Evolutionary conservation across 2,888 invertebrate genomes (phyloP).

Genomic region (Acleris cristana): DNA sequence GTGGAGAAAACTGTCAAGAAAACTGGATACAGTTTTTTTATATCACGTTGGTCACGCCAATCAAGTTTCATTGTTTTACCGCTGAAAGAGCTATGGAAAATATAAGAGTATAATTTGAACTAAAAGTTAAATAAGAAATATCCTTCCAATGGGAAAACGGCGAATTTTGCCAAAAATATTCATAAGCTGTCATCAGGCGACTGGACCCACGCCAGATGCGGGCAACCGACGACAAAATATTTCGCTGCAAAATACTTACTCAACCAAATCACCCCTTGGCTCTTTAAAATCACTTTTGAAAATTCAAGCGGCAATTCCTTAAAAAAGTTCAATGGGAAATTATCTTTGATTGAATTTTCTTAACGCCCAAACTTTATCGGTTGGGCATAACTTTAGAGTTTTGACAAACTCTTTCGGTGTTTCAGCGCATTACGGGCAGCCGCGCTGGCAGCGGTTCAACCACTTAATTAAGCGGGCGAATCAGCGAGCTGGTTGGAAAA

Average conservation of each 20-base stretch:
- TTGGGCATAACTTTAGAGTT: slow-evolving; percentile 29
- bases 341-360: slow-evolving; percentile 51
- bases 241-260: slow-evolving; percentile 79
- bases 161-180: slow-evolving; percentile 81
- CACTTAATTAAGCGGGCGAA: slow-evolving; percentile 47
- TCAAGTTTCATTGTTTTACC: slow-evolving; percentile 38
- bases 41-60: not conserved
- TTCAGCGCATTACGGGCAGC: slow-evolving; percentile 20
- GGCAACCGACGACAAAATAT: slow-evolving; percentile 79
- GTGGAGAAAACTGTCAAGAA: too few relatives aligned
- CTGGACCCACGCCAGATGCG: slow-evolving; percentile 82
- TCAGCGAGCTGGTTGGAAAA: slow-evolving; percentile 40
- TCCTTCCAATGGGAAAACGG: slow-evolving; percentile 66
- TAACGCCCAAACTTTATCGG: slow-evolving; percentile 37
- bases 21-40: too few relatives aligned
- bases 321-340: slow-evolving; percentile 49
- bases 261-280: slow-evolving; percentile 72
- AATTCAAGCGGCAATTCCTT: slow-evolving; percentile 70
- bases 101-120: slow-evolving; percentile 54
- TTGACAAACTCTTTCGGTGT: slow-evolving; percentile 27
- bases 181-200: slow-evolving; percentile 83
- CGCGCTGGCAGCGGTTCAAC: slow-evolving; percentile 43
- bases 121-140: slow-evolving; percentile 69
- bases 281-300: slow-evolving; percentile 76
- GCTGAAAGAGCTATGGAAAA: slow-evolving; percentile 36